Evolutionary conservation across 2,888 invertebrate genomes (phyloP), one percentile per base, ranked within the genome.

Genomic region (Euplexia lucipara): DNA sequence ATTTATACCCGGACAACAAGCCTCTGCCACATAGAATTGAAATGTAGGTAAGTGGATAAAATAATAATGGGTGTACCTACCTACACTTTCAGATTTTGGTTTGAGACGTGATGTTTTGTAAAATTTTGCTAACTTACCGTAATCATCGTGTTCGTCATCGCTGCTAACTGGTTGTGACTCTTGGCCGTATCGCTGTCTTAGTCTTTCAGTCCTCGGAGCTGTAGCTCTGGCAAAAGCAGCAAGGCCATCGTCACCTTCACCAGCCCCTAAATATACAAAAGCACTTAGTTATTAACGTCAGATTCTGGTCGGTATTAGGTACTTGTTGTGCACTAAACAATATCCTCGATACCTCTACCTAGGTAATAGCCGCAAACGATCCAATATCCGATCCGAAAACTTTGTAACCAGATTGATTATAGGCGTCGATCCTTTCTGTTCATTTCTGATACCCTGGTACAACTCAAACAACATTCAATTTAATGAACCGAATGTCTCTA

Each of bases 221-320:
- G 98, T 97, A 69, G 98, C 98, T 78, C 98, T 97, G 0, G 98
- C 98, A 85, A 98, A 98, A 52, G 97, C 97, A 0, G 97, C 97
- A 41, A 98, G 88, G 48, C 98, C 98, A 81, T 98, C 98, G 79
- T 98, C 98, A 14, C 96, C 96, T 42, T 96, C 96, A 34, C 95
- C 95, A 7, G 95, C 94, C 1, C 96, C 96, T 83, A 30, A 32
- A 32, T 16, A 16, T n/a, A 42, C 4, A 54, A 30, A 35, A 18
- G 22, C 18, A 35, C 9, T 30, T 41, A 3, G 9, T 30, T 5
- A 26, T 26, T 26, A 5, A 12, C 1, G 16, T 37, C 20, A 32
- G 18, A 32, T 32, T 16, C 10, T 8, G n/a, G n/a, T n/a, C n/a
- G n/a, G 14, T 34, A 26, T 26, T 5, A 5, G 10, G 14, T 37